Evolutionary conservation across 2,888 invertebrate species (phyloP), one percentile per base, ranked within the genome.

Genomic region (Melolontha melolontha): DNA sequence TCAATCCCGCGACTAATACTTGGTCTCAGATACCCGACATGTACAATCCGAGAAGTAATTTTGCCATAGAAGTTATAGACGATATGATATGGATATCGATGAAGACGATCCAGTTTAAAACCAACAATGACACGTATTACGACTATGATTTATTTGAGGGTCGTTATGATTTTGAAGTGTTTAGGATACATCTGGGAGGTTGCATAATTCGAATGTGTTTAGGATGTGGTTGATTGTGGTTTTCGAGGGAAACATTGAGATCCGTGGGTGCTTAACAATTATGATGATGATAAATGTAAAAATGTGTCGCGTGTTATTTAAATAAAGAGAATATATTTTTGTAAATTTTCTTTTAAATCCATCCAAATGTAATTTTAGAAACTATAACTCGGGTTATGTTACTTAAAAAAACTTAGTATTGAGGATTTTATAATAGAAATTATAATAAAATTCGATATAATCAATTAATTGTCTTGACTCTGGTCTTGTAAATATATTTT

Each of bases 11-110:
- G 6, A 89, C 90, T 0, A 92, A 94, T 81, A 87, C 88, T 0
- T 97, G 97, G 97, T 86, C 90, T 0, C 87, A 89, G 0, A 92
- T 95, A 50, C 91, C 92, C 0, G 92, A 94, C 81, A 97, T 97
- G 97, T 92, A 92, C 83, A 92, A 93, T 79, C 93, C 95, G 0
- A 86, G 97, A 39, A 96, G 96, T 80, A 97, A 97, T 84, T 97
- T 96, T 80, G 96, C 95, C 27, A 91, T 95, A 17, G 95, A 94
- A 78, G 93, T 96, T 1, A 94, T 97, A 68, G 96, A 97, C 79
- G 96, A 97, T 79, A 93, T 93, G 93, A 92, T 97, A 69, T 69
- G 69, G 69, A 69, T 39, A 42, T 69, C 39, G 69, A 69, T n/a
- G 69, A 69, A 17, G 66, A 44, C 10, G 69, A 69, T 52, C 40